Base-by-base conservation (phyloP, 2,113 vertebrate species). In the Pedetes capensis region DNA sequence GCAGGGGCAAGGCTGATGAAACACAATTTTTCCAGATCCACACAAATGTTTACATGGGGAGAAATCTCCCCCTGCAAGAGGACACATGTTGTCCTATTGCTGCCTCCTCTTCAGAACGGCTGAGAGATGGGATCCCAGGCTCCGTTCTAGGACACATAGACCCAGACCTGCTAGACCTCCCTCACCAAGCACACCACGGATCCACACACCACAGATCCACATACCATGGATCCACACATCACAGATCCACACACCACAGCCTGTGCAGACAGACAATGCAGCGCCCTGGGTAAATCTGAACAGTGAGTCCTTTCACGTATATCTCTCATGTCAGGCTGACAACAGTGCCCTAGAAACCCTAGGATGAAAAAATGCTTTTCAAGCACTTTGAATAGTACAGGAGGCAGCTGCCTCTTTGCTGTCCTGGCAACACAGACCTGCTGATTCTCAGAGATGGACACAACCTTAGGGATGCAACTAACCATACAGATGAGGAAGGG, bases 251-350 rank as follows among this genome's bases (percentile, higher is more conserved):
- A 69, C 8, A n/a, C 13, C 25, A 34, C 1, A 49, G 53, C 57
- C 53, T 16, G 0, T 68, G 72, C n/a, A n/a, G n/a, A n/a, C n/a
- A 57, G 63, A 75, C 22, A 34, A 44, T 3, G 16, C 32, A 16
- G 37, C 9, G 3, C 13, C 44, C 55, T 22, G 63, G 37, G 3
- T 17, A 57, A 11, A 25, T 32, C 66, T 55, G 47, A 85, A 59
- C 57, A 78, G 13, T 8, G 25, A 79, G 39, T 44, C 44, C 59
- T 39, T 39, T 5, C 0, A n/a, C n/a, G n/a, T n/a, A 0, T 53
- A 4, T 79, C 44, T 72, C 78, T 84, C 4, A 4, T 42, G 51
- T 87, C 81, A 53, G 32, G 29, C 66, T 93, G 82, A 96, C 74
- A 78, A 25, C 16, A 64, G 49, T 59, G 59, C 5, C 39, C 86